phyloP scores from a whole-genome alignment of 2,888 invertebrate species.

The Cataglyphis livida region DNA sequence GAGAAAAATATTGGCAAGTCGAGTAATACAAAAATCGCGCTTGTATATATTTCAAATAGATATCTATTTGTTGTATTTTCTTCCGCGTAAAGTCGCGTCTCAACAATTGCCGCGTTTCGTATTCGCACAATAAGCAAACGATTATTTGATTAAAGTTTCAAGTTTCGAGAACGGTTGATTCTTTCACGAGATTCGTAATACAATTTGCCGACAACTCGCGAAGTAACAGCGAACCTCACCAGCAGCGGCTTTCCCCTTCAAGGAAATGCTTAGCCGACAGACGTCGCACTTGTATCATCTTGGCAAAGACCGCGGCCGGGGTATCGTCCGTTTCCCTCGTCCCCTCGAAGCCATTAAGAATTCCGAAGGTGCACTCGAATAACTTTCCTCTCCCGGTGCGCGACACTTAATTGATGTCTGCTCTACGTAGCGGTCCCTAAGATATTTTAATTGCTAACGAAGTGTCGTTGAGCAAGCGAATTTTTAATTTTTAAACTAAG shows the following conservation, averaged over 20 bases:
- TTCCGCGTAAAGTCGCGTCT: not conserved
- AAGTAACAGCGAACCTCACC: not conserved
- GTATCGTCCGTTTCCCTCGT: not conserved
- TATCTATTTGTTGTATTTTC: not conserved
- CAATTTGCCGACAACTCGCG: conserved; percentile 12
- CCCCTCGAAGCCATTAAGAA: conserved; percentile 28
- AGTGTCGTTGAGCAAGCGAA: conserved; percentile 61
- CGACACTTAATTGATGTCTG: conserved; percentile 54
- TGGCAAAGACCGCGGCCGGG: conserved; percentile 1
- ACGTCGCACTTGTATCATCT: conserved; percentile 36
- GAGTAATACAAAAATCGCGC: conserved; percentile 2
- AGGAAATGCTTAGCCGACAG: conserved; percentile 20
- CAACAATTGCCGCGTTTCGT: not conserved
- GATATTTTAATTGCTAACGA: conserved; percentile 66
- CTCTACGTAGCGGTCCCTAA: conserved; percentile 38
- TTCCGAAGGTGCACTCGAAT: conserved; percentile 50
- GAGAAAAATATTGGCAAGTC: conserved; percentile 65
- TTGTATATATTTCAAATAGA: not conserved
- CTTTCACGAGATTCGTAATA: conserved; percentile 7
- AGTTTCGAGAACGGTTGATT: conserved; percentile 9
- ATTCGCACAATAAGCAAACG: not conserved
- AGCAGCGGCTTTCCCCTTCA: not conserved
- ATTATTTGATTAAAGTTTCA: conserved; percentile 17
- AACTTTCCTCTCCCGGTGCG: conserved; percentile 26
- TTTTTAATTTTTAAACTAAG: conserved; percentile 58